Base-by-base conservation (phyloP, 2,113 vertebrate species). In the Spermophilus dauricus region DNA sequence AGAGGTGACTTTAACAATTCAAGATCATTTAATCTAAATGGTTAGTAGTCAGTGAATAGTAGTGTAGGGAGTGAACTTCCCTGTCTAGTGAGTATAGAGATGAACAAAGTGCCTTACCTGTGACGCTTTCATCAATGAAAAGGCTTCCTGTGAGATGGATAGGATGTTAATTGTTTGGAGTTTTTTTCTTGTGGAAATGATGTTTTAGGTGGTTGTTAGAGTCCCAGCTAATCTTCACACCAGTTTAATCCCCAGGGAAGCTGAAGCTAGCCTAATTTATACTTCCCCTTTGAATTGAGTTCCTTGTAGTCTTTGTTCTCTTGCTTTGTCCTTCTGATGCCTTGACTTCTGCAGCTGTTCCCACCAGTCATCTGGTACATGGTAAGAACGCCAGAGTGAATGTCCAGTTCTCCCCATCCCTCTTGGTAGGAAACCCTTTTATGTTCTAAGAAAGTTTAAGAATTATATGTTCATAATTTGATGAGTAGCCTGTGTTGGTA, bases 61-160 rank as follows among this genome's bases (percentile, higher is more conserved):
- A 14, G 45, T 3, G 22, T 39, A 51, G 26, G 28, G 18, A 13
- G 22, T 61, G 39, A 42, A n/a, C 11, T 39, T 70, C 20, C 1
- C 42, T 24, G 5, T 37, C 51, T 30, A 1, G 45, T 2, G 30
- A 48, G 48, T 32, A 28, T 58, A 34, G 22, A n/a, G 18, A 30
- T 2, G 18, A n/a, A 16, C n/a, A 0, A 45, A 0, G 78, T 32
- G 30, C 28, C 28, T 56, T 39, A 24, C 6, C 8, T 69, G 2
- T 22, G 69, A 0, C 17, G 16, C 1, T 2, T 32, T 61, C 32
- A 0, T 77, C 24, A 48, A 17, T 86, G 34, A 84, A 94, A 58
- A 22, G 28, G 3, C 48, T 48, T 9, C 24, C 3, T 32, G 9
- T 32, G 32, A 69, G 83, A 11, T 18, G 28, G 63, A 8, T 5